Percentiles rank a stretch among this genome's conserved stretches.
Evolutionary conservation across 2,113 vertebrate species (phyloP).

Genomic region (Chaenocephalus aceratus): DNA sequence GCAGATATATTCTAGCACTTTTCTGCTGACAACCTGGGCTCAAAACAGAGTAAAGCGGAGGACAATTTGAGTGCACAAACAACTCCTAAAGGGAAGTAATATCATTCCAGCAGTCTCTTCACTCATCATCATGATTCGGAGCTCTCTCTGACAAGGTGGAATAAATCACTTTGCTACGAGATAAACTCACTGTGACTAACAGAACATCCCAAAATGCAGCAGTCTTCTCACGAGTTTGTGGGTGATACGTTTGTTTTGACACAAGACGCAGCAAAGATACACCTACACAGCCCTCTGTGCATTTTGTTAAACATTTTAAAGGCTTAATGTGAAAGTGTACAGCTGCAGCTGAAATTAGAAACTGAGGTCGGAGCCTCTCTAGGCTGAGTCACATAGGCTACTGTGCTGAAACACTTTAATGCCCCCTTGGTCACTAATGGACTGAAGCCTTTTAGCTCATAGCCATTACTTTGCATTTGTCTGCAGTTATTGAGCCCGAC

Average conservation of each 20-base stretch:
- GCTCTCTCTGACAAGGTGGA: constrained; percentile 37
- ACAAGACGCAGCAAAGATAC: neutral
- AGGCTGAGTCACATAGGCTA: constrained; percentile 10
- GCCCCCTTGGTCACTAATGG: constrained; percentile 44
- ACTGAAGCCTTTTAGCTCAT: constrained; percentile 17
- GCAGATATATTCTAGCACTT: constrained; percentile 64
- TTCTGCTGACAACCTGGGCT: constrained; percentile 67
- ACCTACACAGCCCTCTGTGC: neutral
- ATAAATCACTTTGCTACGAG: constrained; percentile 39
- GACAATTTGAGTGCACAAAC: constrained; percentile 55
- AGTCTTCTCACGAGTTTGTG: constrained; percentile 13
- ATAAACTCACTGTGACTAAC: constrained; percentile 32
- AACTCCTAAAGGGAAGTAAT: constrained; percentile 38
- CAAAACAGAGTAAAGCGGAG: constrained; percentile 48
- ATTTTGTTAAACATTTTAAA: constrained; percentile 19
- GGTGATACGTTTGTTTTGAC: constrained; percentile 25
- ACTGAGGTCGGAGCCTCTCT: constrained; percentile 21
- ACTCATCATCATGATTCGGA: constrained; percentile 39
- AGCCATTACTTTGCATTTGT: constrained; percentile 23
- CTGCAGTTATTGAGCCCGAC: constrained; percentile 34
- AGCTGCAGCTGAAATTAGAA: constrained; percentile 19
- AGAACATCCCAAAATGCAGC: constrained; percentile 28
- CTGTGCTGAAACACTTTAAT: constrained; percentile 24
- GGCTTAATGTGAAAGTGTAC: neutral
- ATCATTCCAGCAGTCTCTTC: constrained; percentile 38